Evolutionary conservation across 2,888 invertebrate species (phyloP).

Genomic region (Cylindroiulus punctatus): DNA sequence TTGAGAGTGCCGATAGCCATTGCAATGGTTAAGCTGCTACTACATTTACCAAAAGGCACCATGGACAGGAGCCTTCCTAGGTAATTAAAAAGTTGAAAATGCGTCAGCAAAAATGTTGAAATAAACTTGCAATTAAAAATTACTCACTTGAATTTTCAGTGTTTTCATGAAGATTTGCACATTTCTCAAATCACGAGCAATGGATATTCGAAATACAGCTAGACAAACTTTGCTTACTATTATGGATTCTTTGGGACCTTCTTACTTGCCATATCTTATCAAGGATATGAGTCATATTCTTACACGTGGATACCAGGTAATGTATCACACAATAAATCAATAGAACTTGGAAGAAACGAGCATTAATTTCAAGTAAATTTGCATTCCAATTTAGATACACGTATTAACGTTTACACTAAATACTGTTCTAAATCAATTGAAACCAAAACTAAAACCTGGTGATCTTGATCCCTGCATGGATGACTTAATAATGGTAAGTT

Average conservation of each 20-base stretch:
- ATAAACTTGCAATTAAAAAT: background rate
- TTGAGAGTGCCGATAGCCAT: conserved; percentile 90
- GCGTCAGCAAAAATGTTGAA: background rate
- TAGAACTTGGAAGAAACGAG: background rate
- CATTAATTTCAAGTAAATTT: background rate
- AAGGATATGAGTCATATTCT: conserved; percentile 83
- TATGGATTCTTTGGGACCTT: conserved; percentile 83
- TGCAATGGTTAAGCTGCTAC: conserved; percentile 89
- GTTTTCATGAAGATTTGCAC: conserved; percentile 89
- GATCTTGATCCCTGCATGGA: conserved; percentile 83
- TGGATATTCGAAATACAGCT: conserved; percentile 84
- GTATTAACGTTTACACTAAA: conserved; percentile 91
- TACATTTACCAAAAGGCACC: conserved; percentile 81
- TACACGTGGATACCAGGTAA: conserved; percentile 84
- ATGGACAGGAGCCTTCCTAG: conserved; percentile 82
- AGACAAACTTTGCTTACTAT: conserved; percentile 93
- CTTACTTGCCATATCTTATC: conserved; percentile 80
- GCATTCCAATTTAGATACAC: conserved; percentile 72
- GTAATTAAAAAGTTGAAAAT: conserved; percentile 67
- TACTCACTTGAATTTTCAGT: conserved; percentile 66
- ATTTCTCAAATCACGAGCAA: conserved; percentile 87
- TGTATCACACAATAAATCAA: background rate
- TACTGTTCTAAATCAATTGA: conserved; percentile 79
- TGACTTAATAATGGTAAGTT: conserved; percentile 76
- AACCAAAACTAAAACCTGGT: conserved; percentile 75